Conservation (phyloP, 2,113 vertebrate species). For the Python bivittatus region DNA sequence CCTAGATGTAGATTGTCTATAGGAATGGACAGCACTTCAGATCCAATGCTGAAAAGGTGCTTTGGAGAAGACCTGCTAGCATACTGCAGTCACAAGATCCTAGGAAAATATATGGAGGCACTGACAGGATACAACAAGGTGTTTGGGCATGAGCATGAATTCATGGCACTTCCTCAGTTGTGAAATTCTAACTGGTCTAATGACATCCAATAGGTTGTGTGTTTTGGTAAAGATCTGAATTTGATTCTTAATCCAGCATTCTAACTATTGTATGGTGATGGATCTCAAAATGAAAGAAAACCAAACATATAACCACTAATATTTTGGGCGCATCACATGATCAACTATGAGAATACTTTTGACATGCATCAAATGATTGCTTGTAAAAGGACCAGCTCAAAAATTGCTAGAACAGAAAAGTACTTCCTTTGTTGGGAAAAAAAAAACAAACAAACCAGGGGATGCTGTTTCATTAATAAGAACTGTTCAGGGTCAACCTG, state of each 20-base stretch:
- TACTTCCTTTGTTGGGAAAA: background rate
- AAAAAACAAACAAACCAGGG: fast-evolving
- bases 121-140: background rate
- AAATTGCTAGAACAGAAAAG: background rate
- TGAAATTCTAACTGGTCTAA: background rate
- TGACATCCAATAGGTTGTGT: background rate
- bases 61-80: background rate
- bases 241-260: background rate
- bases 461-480: slow-evolving; percentile 12
- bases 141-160: background rate
- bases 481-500: slow-evolving; percentile 26
- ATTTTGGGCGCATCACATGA: background rate
- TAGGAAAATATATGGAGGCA: background rate
- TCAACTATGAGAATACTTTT: background rate
- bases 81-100: background rate
- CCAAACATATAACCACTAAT: background rate
- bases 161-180: background rate
- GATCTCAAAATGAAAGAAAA: background rate
- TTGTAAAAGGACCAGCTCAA: background rate
- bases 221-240: background rate
- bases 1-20: background rate
- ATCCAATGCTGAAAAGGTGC: background rate
- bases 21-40: background rate
- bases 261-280: background rate
- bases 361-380: background rate